These are phyloP conservation scores for Clistopyga incitator DNA, from an alignment of 2,888 invertebrate genomes.

Conservation along the genomic window DNA sequence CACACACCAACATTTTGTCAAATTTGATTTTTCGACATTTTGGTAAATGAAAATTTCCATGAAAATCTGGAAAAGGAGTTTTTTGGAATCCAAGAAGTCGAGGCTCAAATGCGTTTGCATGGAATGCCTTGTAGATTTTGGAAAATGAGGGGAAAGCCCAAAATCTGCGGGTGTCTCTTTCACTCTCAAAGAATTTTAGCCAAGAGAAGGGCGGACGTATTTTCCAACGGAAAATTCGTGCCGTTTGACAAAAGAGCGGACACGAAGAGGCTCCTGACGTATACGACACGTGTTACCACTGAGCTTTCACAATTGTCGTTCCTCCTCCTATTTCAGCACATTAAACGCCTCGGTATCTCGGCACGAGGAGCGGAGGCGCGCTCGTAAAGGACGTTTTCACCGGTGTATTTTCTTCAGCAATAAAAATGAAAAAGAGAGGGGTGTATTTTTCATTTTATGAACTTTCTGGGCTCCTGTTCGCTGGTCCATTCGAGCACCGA, in stretches of 20 bases:
- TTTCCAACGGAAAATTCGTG: neutral
- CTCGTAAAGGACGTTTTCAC: neutral
- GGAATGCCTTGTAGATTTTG: too few species aligned
- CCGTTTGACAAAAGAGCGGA: conserved; percentile 4
- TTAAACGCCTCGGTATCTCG: neutral
- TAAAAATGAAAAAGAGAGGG: neutral
- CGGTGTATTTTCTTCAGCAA: neutral
- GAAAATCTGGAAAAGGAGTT: too few species aligned
- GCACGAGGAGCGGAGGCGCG: neutral
- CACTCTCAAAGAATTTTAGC: neutral
- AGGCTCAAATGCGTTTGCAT: too few species aligned
- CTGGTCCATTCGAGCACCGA: neutral
- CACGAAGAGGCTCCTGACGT: neutral
- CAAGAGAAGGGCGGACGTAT: neutral
- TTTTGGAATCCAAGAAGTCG: too few species aligned
- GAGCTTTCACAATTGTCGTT: conserved; percentile 5
- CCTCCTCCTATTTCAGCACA: neutral
- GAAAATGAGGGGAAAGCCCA: too few species aligned
- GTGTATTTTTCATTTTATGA: neutral
- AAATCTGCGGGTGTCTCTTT: neutral
- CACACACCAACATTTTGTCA: too few species aligned
- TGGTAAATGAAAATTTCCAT: too few species aligned
- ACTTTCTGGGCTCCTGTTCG: conserved; percentile 6
- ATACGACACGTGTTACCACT: conserved; percentile 6
- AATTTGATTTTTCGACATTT: too few species aligned